phyloP scores from a whole-genome alignment of 1,140 invertebrate genomes.

The Probaryconus sp. region DNA sequence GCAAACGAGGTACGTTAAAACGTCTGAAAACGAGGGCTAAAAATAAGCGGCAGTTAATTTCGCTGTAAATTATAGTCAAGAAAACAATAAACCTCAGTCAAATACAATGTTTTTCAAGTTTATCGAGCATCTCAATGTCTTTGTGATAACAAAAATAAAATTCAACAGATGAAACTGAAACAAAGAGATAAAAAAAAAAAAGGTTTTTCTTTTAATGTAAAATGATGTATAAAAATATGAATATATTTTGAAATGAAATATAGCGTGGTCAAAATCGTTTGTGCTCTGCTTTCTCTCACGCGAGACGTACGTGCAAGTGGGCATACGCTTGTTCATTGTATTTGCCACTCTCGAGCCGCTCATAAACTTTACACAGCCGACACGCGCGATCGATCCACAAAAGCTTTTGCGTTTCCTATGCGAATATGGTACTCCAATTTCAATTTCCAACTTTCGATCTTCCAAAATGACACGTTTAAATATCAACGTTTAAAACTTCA shows the following conservation, averaged over 20 bases:
- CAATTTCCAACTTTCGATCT: no score
- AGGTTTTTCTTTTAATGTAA: neutral
- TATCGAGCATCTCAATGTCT: no score
- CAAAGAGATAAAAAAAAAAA: no score
- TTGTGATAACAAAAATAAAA: constrained; percentile 8
- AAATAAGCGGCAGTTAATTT: no score
- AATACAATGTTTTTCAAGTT: no score
- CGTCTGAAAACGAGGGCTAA: no score
- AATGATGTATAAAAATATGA: constrained; percentile 13
- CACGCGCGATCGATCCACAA: constrained; percentile 16
- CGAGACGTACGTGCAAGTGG: constrained; percentile 4
- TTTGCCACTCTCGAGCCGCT: neutral
- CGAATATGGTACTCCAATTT: constrained; percentile 20
- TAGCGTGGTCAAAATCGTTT: constrained; percentile 9
- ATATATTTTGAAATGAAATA: constrained; percentile 20
- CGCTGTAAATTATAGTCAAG: no score
- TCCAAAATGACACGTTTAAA: no score
- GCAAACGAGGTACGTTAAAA: no score
- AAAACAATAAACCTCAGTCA: no score
- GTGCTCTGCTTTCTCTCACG: constrained; percentile 22
- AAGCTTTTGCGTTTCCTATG: constrained; percentile 15
- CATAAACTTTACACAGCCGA: constrained; percentile 20
- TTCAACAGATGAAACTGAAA: neutral
- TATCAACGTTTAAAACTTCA: no score
- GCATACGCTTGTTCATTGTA: constrained; percentile 2